A percentile compares a stretch with the other conserved stretches of the same genome.
Conservation (phyloP, 2,888 invertebrate genomes). For the Mesochorus sp. region DNA sequence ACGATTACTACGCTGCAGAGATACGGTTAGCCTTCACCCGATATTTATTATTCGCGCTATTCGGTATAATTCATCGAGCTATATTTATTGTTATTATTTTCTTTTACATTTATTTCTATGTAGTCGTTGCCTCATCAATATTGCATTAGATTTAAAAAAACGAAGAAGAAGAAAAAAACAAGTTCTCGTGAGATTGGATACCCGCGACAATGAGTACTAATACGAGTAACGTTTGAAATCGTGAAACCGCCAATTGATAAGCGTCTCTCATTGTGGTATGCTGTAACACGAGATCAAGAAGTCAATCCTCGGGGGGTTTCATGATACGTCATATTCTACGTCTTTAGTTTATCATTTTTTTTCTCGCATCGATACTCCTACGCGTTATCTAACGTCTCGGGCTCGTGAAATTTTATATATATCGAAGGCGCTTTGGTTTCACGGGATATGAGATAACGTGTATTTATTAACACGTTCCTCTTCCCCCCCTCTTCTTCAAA, state of each 20-base stretch:
- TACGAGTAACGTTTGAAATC: conserved; percentile 27
- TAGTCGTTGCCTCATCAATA: conserved; percentile 20
- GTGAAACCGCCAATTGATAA: conserved; percentile 56
- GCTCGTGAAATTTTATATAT: conserved; percentile 30
- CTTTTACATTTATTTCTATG: neutral
- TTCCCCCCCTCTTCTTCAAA: too few relatives aligned
- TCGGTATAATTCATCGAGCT: neutral
- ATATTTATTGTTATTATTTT: neutral
- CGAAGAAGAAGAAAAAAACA: neutral
- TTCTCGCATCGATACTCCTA: conserved; percentile 7
- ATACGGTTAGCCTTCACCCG: conserved; percentile 86
- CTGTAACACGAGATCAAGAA: conserved; percentile 56
- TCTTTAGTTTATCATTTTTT: conserved; percentile 7
- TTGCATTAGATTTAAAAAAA: conserved; percentile 12
- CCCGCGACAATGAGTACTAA: conserved; percentile 31
- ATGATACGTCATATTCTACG: conserved; percentile 44
- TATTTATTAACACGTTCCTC: conserved; percentile 21
- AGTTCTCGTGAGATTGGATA: neutral
- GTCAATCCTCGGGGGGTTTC: conserved; percentile 56
- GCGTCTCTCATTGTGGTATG: conserved; percentile 7
- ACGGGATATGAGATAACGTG: conserved; percentile 7
- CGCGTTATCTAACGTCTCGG: conserved; percentile 37
- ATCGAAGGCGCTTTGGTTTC: conserved; percentile 21
- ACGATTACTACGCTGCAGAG: conserved; percentile 93
- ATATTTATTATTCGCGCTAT: neutral